phyloP scores from a whole-genome alignment of 2,797 vertebrate species.

The Onychomys arenicola region DNA sequence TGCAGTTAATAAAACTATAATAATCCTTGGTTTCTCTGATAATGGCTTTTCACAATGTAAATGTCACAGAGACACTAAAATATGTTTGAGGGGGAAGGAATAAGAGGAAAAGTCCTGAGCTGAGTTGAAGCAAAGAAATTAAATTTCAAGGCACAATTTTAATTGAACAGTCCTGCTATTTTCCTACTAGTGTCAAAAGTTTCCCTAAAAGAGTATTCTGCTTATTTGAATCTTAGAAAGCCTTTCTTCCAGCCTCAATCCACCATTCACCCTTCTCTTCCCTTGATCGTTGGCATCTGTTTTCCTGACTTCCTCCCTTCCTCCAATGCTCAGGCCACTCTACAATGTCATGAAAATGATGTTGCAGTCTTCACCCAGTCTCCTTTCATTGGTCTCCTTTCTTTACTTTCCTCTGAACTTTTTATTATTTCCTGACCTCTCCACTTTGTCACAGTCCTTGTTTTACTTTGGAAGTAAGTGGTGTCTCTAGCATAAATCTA shows the following conservation, averaged over 20 bases:
- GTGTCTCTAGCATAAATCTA: neutral
- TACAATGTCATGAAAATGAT: neutral
- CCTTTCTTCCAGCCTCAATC: neutral
- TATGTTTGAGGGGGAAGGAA: fast-evolving
- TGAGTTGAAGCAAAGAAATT: conserved; percentile 12
- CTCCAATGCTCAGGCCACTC: neutral
- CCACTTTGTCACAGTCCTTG: neutral
- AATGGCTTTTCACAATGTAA: neutral
- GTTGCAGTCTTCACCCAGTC: neutral
- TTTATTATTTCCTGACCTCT: neutral
- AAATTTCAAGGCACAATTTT: neutral
- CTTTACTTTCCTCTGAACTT: neutral
- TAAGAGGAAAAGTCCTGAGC: neutral
- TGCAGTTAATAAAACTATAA: too few species aligned
- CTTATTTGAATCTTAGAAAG: neutral
- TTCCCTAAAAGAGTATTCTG: neutral
- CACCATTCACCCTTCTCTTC: neutral
- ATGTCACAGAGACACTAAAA: neutral
- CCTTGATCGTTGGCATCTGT: neutral
- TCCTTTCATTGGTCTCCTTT: neutral
- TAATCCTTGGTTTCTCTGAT: neutral
- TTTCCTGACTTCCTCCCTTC: neutral
- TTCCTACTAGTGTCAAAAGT: neutral
- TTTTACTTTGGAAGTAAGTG: neutral
- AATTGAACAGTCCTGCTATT: neutral